phyloP scores from a whole-genome alignment of 2,113 vertebrate species.

The Micronisus gabar region DNA sequence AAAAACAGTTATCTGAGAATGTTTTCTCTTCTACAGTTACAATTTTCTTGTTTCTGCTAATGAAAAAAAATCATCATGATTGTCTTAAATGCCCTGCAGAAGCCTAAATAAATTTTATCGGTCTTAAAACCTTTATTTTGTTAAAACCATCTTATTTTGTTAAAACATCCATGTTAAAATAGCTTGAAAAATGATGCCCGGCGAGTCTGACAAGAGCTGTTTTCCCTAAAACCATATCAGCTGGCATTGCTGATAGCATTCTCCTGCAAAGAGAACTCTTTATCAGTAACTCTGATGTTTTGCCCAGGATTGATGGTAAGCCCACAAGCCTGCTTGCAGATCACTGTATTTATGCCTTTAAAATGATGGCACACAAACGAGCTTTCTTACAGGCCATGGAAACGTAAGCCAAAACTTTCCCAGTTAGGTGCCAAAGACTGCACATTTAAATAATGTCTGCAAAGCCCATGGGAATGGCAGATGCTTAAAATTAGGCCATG shows the following conservation, averaged over 20 bases:
- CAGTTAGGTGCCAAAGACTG: not conserved
- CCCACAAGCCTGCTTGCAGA: not conserved
- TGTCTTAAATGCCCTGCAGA: not conserved
- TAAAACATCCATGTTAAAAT: not conserved
- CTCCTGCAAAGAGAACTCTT: not conserved
- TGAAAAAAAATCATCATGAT: not conserved
- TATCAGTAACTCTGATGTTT: not conserved
- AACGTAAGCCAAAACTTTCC: not conserved
- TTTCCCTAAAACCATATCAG: not conserved
- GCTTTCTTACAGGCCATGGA: not conserved
- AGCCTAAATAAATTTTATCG: not conserved
- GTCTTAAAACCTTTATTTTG: not conserved
- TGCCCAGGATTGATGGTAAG: not conserved
- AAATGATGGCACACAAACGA: not conserved
- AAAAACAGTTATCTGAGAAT: not conserved
- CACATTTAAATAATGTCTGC: not conserved
- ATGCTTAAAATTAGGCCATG: conserved; percentile 7
- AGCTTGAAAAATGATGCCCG: not conserved
- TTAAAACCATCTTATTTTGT: not conserved
- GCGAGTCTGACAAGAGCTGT: not conserved
- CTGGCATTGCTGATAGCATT: not conserved
- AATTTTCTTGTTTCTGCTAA: not conserved
- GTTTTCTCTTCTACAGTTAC: not conserved
- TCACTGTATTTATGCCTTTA: not conserved
- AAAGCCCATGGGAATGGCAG: not conserved